These are phyloP conservation scores for Dallia pectoralis DNA, from an alignment of 2,797 vertebrate species.

Conservation along the genomic window DNA sequence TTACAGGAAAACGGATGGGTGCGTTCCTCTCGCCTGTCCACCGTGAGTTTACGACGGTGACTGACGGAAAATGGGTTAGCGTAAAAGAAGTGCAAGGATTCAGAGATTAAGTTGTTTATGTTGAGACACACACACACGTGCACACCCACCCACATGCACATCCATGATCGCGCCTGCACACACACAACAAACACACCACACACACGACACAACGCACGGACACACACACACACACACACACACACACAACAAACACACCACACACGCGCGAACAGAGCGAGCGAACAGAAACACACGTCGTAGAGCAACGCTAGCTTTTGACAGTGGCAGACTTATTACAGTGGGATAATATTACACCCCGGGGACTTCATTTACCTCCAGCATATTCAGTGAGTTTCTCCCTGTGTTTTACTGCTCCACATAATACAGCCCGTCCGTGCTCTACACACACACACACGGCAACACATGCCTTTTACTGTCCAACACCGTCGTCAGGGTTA, in stretches of 20 bases:
- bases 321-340: constrained; percentile 78
- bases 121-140: neutral
- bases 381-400: constrained; percentile 78
- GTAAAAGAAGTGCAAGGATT: constrained; percentile 48
- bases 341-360: constrained; percentile 76
- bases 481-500: constrained; percentile 73
- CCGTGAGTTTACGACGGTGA: constrained; percentile 41
- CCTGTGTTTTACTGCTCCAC: constrained; percentile 78
- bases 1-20: constrained; percentile 65
- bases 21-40: constrained; percentile 45
- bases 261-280: constrained; percentile 17
- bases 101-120: constrained; percentile 40
- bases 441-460: constrained; percentile 48
- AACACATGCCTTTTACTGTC: constrained; percentile 60
- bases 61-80: constrained; percentile 32
- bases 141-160: neutral
- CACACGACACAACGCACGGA: neutral
- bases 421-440: constrained; percentile 71
- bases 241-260: neutral
- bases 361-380: constrained; percentile 83
- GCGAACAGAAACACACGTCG: neutral
- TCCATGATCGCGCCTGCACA: neutral
- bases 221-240: neutral
- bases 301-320: constrained; percentile 67
- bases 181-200: neutral